Percentiles rank a stretch among this genome's conserved stretches.
Conservation (phyloP, 1,140 invertebrate genomes). For the Drosophila carrolli region DNA sequence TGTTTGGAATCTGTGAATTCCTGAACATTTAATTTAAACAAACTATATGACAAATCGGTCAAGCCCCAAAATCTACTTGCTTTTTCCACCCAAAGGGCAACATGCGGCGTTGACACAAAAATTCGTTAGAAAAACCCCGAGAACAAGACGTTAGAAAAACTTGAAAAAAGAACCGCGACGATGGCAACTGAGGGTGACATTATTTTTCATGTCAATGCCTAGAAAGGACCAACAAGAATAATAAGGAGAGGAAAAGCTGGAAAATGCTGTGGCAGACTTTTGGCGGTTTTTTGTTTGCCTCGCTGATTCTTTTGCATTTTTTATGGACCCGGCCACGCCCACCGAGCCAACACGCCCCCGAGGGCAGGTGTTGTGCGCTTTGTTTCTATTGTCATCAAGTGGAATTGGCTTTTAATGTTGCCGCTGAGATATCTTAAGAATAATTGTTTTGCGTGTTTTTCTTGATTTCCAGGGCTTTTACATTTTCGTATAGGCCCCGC, state of each 20-base stretch:
- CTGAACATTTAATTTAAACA: neutral
- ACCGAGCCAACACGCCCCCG: constrained; percentile 32
- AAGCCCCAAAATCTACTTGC: constrained; percentile 2
- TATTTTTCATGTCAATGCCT: constrained; percentile 83
- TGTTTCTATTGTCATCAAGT: constrained; percentile 84
- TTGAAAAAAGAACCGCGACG: constrained; percentile 28
- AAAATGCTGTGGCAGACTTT: constrained; percentile 43
- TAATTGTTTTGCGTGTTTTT: constrained; percentile 84
- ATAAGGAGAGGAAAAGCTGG: constrained; percentile 28
- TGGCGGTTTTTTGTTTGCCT: constrained; percentile 59
- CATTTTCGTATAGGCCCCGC: constrained; percentile 49
- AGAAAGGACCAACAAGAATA: constrained; percentile 60
- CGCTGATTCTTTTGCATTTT: constrained; percentile 80
- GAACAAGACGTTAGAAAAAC: constrained; percentile 59
- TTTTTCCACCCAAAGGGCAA: constrained; percentile 37
- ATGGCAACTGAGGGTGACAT: constrained; percentile 70
- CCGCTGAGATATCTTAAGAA: constrained; percentile 84
- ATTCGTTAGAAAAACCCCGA: constrained; percentile 56
- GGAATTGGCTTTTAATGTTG: constrained; percentile 85
- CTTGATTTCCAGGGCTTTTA: constrained; percentile 58
- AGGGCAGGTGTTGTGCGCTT: constrained; percentile 74
- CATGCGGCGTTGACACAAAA: constrained; percentile 71
- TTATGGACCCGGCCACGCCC: constrained; percentile 44
- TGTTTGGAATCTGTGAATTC: neutral
- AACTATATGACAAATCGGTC: constrained; percentile 12